phyloP scores from a whole-genome alignment of 2,113 vertebrate genomes.

The Eublepharis macularius region DNA sequence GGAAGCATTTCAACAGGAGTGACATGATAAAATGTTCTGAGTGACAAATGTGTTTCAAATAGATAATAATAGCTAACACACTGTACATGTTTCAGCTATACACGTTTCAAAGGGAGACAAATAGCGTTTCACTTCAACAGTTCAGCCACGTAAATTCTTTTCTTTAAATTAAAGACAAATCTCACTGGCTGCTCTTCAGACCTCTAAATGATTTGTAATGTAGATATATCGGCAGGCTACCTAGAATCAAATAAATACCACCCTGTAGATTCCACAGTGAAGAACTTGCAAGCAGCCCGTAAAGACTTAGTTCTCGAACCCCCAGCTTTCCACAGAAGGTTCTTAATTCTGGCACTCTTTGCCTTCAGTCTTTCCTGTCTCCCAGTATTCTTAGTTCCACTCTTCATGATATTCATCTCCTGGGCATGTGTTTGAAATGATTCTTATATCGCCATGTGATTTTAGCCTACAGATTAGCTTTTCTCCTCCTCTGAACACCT shows the following conservation, averaged over 20 bases:
- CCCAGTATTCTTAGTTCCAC: constrained; percentile 46
- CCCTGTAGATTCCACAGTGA: constrained; percentile 7
- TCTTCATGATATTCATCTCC: constrained; percentile 42
- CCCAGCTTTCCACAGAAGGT: not conserved
- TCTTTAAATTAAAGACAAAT: constrained; percentile 40
- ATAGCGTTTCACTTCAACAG: constrained; percentile 41
- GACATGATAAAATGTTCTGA: constrained; percentile 28
- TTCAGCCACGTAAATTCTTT: constrained; percentile 42
- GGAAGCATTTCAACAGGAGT: constrained; percentile 1
- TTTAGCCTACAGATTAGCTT: constrained; percentile 59
- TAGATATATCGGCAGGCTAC: not conserved
- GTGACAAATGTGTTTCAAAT: constrained; percentile 29
- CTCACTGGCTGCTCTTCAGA: constrained; percentile 30
- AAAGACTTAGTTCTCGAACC: constrained; percentile 3
- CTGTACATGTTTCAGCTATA: constrained; percentile 31
- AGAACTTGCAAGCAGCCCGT: not conserved
- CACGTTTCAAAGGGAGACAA: constrained; percentile 52
- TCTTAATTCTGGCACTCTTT: constrained; percentile 16
- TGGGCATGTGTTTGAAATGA: constrained; percentile 38
- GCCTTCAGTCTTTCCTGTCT: constrained; percentile 40
- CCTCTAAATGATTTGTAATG: fast-evolving
- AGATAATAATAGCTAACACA: not conserved
- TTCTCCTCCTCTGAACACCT: not conserved
- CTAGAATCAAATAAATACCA: not conserved
- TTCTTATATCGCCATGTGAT: constrained; percentile 41